Percentiles rank a stretch among this genome's conserved stretches.
Evolutionary conservation across 2,888 invertebrate species (phyloP).

Genomic region (Panzeria rudis): DNA sequence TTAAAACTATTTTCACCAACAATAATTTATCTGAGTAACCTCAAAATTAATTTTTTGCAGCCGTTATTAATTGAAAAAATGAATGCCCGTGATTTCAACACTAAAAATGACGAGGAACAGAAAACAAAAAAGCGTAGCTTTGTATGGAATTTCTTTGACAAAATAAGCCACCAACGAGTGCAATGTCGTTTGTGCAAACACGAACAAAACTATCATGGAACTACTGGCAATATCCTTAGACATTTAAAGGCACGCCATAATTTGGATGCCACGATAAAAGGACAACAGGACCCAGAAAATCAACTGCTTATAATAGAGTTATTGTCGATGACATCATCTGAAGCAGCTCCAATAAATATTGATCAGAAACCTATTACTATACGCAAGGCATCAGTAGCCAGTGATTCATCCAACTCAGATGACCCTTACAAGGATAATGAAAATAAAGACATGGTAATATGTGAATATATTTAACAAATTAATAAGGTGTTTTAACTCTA

Average conservation of each 20-base stretch:
- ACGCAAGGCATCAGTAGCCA: constrained; percentile 17
- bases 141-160: constrained; percentile 75
- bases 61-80: constrained; percentile 54
- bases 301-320: constrained; percentile 38
- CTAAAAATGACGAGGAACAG: constrained; percentile 25
- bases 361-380: constrained; percentile 38
- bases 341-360: constrained; percentile 11
- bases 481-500: neutral
- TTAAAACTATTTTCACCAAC: constrained; percentile 47
- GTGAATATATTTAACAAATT: neutral
- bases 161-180: constrained; percentile 68
- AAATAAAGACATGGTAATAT: constrained; percentile 40
- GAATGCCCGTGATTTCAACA: constrained; percentile 36
- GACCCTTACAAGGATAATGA: constrained; percentile 46
- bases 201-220: constrained; percentile 75
- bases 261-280: constrained; percentile 73
- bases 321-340: neutral
- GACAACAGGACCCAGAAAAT: constrained; percentile 66
- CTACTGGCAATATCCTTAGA: constrained; percentile 74
- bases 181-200: constrained; percentile 73
- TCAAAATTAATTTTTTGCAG: constrained; percentile 27
- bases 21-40: constrained; percentile 40
- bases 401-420: constrained; percentile 24
- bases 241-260: constrained; percentile 73
- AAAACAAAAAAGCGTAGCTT: constrained; percentile 68